These are phyloP conservation scores for Glaucomys volans DNA, from an alignment of 2,113 vertebrate species.

Conservation along the genomic window DNA sequence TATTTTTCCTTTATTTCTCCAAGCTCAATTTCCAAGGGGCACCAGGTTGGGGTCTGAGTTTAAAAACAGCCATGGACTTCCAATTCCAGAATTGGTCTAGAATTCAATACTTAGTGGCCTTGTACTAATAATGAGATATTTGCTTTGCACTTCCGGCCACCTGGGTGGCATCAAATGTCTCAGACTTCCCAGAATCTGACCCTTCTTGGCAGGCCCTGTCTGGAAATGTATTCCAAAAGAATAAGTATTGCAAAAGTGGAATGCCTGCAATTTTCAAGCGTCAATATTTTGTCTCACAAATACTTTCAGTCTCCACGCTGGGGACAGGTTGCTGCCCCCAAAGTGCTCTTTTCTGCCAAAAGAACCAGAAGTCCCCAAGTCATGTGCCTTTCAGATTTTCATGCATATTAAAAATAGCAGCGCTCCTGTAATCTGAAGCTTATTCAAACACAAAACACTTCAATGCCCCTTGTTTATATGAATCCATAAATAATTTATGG, in stretches of 20 bases:
- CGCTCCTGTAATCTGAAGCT: background rate
- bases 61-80: background rate
- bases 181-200: background rate
- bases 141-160: background rate
- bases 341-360: background rate
- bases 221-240: background rate
- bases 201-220: background rate
- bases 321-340: background rate
- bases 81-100: background rate
- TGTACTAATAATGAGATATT: background rate
- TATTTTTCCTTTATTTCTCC: background rate
- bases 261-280: background rate
- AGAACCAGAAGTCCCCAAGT: background rate
- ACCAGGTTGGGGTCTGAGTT: conserved; percentile 64
- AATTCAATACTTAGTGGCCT: background rate
- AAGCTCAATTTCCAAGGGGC: conserved; percentile 46
- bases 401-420: background rate
- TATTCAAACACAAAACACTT: background rate
- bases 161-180: conserved; percentile 22
- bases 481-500: background rate
- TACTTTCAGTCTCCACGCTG: background rate
- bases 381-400: background rate
- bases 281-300: background rate
- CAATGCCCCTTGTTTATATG: background rate
- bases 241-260: background rate